A percentile compares a stretch with the other conserved stretches of the same genome.
Conservation (phyloP, 2,888 invertebrate genomes). For the Chloroclystis v-ata region DNA sequence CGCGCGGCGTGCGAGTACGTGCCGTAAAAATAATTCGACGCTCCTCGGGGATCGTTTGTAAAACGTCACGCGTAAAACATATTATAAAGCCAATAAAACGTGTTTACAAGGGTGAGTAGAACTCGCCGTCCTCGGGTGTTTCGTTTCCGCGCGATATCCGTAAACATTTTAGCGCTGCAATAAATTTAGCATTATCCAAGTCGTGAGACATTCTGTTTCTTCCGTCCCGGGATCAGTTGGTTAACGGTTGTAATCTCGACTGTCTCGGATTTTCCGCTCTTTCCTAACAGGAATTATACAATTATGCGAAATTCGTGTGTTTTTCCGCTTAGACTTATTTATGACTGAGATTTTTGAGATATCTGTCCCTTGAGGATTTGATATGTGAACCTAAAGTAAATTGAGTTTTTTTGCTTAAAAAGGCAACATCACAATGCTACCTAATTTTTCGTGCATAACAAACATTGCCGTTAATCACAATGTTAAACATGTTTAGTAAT, state of each 20-base stretch:
- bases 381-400: conserved; percentile 16
- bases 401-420: too few species aligned
- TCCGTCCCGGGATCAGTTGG: conserved; percentile 73
- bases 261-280: conserved; percentile 65
- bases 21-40: conserved; percentile 76
- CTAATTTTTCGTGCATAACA: too few species aligned
- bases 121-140: conserved; percentile 60
- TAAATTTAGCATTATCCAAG: conserved; percentile 77
- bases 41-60: conserved; percentile 76
- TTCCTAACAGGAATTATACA: conserved; percentile 64
- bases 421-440: too few species aligned
- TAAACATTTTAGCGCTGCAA: conserved; percentile 77
- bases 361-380: conserved; percentile 24
- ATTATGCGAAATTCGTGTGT: conserved; percentile 58
- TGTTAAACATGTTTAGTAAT: too few species aligned
- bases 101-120: conserved; percentile 77
- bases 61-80: conserved; percentile 79
- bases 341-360: conserved; percentile 33
- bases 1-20: conserved; percentile 64
- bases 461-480: too few species aligned
- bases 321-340: conserved; percentile 41
- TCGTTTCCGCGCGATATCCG: conserved; percentile 70
- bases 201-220: conserved; percentile 74
- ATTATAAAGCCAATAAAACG: conserved; percentile 79
- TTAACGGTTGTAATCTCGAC: conserved; percentile 73